A percentile compares a stretch with the other conserved stretches of the same genome.
These are phyloP conservation scores for Neosalanx taihuensis DNA, from an alignment of 2,797 vertebrate genomes.

Conservation along the genomic window DNA sequence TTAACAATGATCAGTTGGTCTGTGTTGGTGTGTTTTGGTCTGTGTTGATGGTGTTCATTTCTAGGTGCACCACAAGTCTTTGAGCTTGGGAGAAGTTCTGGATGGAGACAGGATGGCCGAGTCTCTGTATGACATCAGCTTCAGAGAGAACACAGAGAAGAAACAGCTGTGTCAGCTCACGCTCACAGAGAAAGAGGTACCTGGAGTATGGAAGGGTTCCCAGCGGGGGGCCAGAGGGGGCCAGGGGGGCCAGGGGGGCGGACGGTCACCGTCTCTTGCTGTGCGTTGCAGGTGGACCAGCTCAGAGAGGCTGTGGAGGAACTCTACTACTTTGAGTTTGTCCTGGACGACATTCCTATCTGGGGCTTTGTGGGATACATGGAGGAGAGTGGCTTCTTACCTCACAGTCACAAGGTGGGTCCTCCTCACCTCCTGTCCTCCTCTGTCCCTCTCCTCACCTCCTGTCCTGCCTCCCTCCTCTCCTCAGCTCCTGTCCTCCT, in stretches of 20 bases:
- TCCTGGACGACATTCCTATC: slow-evolving; percentile 88
- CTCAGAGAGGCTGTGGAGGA: slow-evolving; percentile 89
- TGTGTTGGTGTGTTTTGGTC: neutral
- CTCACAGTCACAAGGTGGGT: slow-evolving; percentile 86
- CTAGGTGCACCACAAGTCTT: slow-evolving; percentile 85
- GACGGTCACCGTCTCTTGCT: neutral
- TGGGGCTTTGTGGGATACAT: slow-evolving; percentile 93
- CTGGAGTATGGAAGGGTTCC: neutral
- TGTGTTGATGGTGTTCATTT: neutral
- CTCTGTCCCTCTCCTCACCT: neutral
- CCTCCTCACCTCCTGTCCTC: neutral
- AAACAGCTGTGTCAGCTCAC: slow-evolving; percentile 79
- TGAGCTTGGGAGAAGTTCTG: slow-evolving; percentile 88
- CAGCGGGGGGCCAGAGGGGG: too few species aligned
- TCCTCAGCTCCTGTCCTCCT: neutral
- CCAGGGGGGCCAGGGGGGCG: neutral
- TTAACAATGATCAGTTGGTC: too few species aligned
- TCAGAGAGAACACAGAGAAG: slow-evolving; percentile 79
- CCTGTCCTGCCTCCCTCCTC: neutral
- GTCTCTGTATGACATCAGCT: slow-evolving; percentile 84
- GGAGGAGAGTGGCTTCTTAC: slow-evolving; percentile 91
- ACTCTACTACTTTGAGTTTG: slow-evolving; percentile 93
- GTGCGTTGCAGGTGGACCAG: slow-evolving; percentile 78
- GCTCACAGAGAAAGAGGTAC: slow-evolving; percentile 78
- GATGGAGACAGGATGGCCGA: slow-evolving; percentile 93